Evolutionary conservation across 2,797 vertebrate genomes (phyloP).

Genomic region (Cirrhinus mrigala): DNA sequence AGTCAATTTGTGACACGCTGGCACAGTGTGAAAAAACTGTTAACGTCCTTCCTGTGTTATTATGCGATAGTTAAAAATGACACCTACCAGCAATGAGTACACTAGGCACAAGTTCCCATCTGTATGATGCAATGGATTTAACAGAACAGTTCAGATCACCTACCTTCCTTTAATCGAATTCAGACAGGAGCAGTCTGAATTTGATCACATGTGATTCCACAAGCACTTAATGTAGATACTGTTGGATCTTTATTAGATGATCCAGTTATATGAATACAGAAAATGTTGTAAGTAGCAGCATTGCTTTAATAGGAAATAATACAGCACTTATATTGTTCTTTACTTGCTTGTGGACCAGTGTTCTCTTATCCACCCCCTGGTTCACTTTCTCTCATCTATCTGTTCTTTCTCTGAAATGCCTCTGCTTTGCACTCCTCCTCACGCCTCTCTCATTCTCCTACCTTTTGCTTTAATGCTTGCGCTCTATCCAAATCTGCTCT

Average conservation of each 20-base stretch:
- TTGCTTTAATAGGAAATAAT: slow-evolving; percentile 30
- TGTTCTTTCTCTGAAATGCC: slow-evolving; percentile 41
- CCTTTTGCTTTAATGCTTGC: slow-evolving; percentile 56
- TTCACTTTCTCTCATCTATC: slow-evolving; percentile 47
- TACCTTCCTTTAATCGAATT: slow-evolving; percentile 12
- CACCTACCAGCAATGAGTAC: background rate
- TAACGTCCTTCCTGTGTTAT: slow-evolving; percentile 34
- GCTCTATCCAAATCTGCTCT: slow-evolving; percentile 56
- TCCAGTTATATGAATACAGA: slow-evolving; percentile 32
- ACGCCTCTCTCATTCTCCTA: slow-evolving; percentile 52
- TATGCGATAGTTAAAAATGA: background rate
- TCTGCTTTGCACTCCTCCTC: slow-evolving; percentile 60
- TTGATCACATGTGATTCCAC: slow-evolving; percentile 11
- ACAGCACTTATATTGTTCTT: slow-evolving; percentile 33
- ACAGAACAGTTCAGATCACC: background rate
- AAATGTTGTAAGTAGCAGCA: slow-evolving; percentile 48
- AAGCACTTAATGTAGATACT: slow-evolving; percentile 32
- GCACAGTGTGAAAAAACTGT: slow-evolving; percentile 51
- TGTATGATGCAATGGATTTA: slow-evolving; percentile 14
- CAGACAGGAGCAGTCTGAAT: slow-evolving; percentile 10
- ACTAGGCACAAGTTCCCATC: background rate
- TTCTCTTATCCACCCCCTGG: slow-evolving; percentile 31
- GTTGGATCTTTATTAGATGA: slow-evolving; percentile 27
- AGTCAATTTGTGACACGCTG: slow-evolving; percentile 45
- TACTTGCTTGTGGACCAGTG: background rate